Percentiles rank a stretch among this genome's conserved stretches.
phyloP scores from a whole-genome alignment of 2,888 invertebrate genomes.

The Stenurella melanura region DNA sequence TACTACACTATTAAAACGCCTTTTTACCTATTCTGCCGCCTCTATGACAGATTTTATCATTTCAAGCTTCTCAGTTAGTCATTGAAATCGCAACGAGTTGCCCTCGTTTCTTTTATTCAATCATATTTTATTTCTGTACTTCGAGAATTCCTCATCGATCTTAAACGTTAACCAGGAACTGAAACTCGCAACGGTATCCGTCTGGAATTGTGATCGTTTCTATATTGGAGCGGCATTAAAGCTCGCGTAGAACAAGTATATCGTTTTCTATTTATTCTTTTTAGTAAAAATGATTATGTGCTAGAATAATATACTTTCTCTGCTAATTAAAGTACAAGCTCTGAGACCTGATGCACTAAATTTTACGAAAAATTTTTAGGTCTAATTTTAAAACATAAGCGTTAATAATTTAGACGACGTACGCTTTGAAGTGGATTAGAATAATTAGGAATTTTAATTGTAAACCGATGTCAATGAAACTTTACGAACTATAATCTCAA shows the following conservation, averaged over 20 bases:
- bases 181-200: neutral
- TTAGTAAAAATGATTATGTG: neutral
- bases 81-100: neutral
- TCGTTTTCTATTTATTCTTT: neutral
- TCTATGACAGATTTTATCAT: neutral
- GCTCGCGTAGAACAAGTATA: neutral
- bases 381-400: no score
- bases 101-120: neutral
- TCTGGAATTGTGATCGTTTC: neutral
- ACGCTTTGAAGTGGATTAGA: no score
- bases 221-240: neutral
- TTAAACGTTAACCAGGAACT: neutral
- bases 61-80: neutral
- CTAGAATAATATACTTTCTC: no score
- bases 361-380: no score
- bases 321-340: no score
- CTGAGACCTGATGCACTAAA: no score
- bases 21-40: no score
- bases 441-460: no score
- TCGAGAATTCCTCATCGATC: conserved; percentile 3
- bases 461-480: no score
- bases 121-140: neutral
- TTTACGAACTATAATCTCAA: no score
- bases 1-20: no score
- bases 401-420: no score